Evolutionary conservation across 92 coral and sea anemone species (phyloP), one percentile per base, ranked within the genome.

Genomic region (Umimayanthus chanpuru): DNA sequence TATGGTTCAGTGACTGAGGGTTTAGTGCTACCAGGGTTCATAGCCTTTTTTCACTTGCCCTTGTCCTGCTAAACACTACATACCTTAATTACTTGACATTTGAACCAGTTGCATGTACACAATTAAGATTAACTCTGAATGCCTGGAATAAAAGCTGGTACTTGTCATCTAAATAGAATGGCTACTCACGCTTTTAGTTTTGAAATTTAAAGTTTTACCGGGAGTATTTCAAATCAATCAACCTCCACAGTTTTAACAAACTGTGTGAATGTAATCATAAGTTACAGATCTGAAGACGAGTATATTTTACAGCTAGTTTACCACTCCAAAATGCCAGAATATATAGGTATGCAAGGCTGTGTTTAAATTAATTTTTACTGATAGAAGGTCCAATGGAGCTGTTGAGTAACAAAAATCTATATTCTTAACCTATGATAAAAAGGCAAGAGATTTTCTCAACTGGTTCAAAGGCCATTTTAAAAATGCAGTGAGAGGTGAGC

Each of bases 1-100:
- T 32, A 72, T 72, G 40, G 76, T 72, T 72, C 76, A 72, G 76
- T 72, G 36, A 72, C 40, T 72, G 76, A 72, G 40, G 30, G 41
- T 28, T 15, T 6, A 28, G 2, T 28, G 76, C n/a, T 20, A 29
- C 21, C 76, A 72, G 40, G 40, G 36, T 29, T 72, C 76, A 72
- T 29, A 28, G 29, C 16, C 23, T 72, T 72, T 26, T 3, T 10
- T 32, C 4, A 4, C 68, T 61, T 23, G 26, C 68, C 26, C 68
- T 61, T 61, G 68, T 61, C 68, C 68, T 61, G 68, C 25, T 20
- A 61, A 21, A 18, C 4, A 23, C 4, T 20, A 61, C 68, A 61
- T 20, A 20, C 18, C 26, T 23, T 61, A 61, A 61, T 7, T 20
- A 61, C 68, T 61, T 25, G n/a, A 61, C n/a, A 61, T 61, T 21